Percentiles rank a stretch among this genome's conserved stretches.
phyloP scores from a whole-genome alignment of 30 jellyfish, hydroid and myxozoan genomes.

The Nemopilema nomurai region DNA sequence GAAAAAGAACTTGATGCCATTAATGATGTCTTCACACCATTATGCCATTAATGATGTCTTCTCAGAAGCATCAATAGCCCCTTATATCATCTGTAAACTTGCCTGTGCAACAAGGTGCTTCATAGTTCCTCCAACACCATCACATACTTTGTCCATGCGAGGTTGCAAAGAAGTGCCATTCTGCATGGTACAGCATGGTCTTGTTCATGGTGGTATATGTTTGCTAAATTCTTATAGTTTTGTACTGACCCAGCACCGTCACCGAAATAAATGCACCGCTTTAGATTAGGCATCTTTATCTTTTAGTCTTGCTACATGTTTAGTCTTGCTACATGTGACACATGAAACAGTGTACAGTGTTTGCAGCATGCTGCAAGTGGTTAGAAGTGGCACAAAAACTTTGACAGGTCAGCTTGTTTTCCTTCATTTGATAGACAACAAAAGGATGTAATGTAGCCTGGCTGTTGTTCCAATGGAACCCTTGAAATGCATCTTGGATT shows the following conservation, averaged over 20 bases:
- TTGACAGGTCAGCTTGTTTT: background rate
- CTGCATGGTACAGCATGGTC: slow-evolving; percentile 40
- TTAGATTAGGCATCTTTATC: slow-evolving; percentile 13
- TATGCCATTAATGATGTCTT: slow-evolving; percentile 33
- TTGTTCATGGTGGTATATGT: slow-evolving; percentile 53
- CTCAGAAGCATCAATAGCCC: slow-evolving; percentile 8
- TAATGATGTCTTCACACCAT: too few relatives aligned
- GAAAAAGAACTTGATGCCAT: slow-evolving; percentile 13
- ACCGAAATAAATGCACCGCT: slow-evolving; percentile 31
- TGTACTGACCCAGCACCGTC: slow-evolving; percentile 69
- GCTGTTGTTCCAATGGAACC: too few relatives aligned
- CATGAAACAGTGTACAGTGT: slow-evolving; percentile 23
- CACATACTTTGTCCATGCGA: slow-evolving; percentile 62
- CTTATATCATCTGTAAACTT: slow-evolving; percentile 44
- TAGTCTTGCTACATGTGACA: background rate
- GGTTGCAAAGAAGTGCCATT: slow-evolving; percentile 66
- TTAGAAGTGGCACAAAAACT: background rate
- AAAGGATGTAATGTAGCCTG: too few relatives aligned
- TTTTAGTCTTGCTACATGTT: too few relatives aligned
- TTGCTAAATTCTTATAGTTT: slow-evolving; percentile 48
- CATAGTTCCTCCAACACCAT: slow-evolving; percentile 68
- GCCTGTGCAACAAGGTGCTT: slow-evolving; percentile 59
- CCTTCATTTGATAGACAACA: too few relatives aligned
- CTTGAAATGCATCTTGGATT: too few relatives aligned
- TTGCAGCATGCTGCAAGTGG: slow-evolving; percentile 23